Base-by-base conservation (phyloP, 2,888 invertebrate species). In the Spisula subtruncata region DNA sequence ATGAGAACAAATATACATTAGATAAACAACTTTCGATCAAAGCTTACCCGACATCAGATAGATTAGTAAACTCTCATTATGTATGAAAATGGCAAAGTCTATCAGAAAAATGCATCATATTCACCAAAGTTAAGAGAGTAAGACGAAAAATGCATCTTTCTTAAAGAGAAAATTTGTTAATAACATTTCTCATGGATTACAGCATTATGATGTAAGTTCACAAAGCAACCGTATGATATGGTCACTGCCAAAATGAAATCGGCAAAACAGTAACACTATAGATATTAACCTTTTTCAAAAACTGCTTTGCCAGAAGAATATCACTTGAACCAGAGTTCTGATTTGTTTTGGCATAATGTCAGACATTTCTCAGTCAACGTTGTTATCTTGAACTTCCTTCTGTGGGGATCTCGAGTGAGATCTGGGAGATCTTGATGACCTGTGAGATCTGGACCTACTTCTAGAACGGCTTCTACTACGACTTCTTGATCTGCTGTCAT, bases 381-480 rank as follows among this genome's bases (percentile, higher is more conserved):
- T 89, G 86, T 79, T 91, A 60, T 89, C 91, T 86, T 86, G 89
- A 84, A 54, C 32, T 18, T 87, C 79, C 54, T 48, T 56, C 20
- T 84, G 35, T 71, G 87, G 85, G n/a, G 93, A 92, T 88, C 91
- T 90, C 29, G 93, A 92, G 46, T 92, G 86, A 25, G 92, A 90
- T 48, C 92, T 89, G 20, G 92, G 90, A 82, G 89, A 89, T 56
- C 87, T 87, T 16, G 86, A 82, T 32, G 91, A 90, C 56, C 90
- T 89, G 32, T 51, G 48, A 32, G 93, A 93, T 56, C 91, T 90
- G 29, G 94, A 94, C 84, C 93, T 93, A 60, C 91, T 92, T 60
- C 90, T 89, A 20, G 93, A 94, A 54, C 93, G 88, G 83, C 93
- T 93, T 71, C 92, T 91, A 86, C 94, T 94, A 54, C 93, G 81